These are phyloP conservation scores for Drosophila austrosaltans DNA, from an alignment of 2,888 invertebrate genomes.

Conservation along the genomic window DNA sequence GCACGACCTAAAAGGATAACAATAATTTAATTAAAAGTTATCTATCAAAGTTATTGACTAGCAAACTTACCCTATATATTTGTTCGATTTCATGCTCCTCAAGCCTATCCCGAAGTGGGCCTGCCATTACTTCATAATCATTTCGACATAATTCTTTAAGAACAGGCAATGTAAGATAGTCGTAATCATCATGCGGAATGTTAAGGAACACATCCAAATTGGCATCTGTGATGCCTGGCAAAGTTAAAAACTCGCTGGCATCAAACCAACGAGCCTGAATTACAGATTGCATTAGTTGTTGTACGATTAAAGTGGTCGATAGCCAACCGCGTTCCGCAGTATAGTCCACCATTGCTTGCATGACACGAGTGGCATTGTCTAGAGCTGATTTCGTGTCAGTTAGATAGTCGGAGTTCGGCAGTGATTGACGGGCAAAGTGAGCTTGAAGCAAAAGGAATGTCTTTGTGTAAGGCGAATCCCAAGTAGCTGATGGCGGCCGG, in stretches of 20 bases:
- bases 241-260: slow-evolving; percentile 89
- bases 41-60: not conserved
- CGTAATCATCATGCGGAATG: slow-evolving; percentile 71
- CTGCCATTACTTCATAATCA: slow-evolving; percentile 86
- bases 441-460: slow-evolving; percentile 96
- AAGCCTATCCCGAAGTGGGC: slow-evolving; percentile 87
- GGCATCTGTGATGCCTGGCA: slow-evolving; percentile 90
- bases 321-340: slow-evolving; percentile 96
- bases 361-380: slow-evolving; percentile 96
- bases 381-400: slow-evolving; percentile 98
- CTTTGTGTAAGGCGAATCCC: slow-evolving; percentile 97
- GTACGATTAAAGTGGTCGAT: slow-evolving; percentile 89
- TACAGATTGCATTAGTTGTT: slow-evolving; percentile 93
- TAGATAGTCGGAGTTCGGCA: slow-evolving; percentile 96
- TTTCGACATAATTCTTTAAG: slow-evolving; percentile 82
- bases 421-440: slow-evolving; percentile 91
- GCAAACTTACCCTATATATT: slow-evolving; percentile 85
- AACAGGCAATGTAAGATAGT: slow-evolving; percentile 78
- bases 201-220: slow-evolving; percentile 86
- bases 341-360: slow-evolving; percentile 98
- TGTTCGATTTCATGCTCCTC: slow-evolving; percentile 89
- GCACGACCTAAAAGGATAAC: slow-evolving; percentile 84
- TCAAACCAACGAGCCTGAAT: slow-evolving; percentile 95
- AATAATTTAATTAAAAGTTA: slow-evolving; percentile 5
- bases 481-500: slow-evolving; percentile 88